Evolutionary conservation across 35 echinoderm and acorn worm species (phyloP).

Genomic region (Strongylocentrotus purpuratus): DNA sequence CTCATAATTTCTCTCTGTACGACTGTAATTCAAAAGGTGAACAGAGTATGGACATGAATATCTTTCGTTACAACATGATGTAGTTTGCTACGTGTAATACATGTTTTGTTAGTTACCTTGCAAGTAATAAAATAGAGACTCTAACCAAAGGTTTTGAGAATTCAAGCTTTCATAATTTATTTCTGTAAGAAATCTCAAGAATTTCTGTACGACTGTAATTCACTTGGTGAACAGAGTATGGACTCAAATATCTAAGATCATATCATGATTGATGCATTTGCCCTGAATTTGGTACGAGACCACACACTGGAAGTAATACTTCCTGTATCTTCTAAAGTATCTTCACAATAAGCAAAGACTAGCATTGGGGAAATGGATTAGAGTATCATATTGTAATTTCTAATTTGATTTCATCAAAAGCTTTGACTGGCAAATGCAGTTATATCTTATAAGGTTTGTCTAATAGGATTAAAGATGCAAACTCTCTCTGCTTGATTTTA

Average conservation of each 20-base stretch:
- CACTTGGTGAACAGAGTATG: not conserved
- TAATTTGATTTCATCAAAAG: not conserved
- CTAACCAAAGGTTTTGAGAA: not conserved
- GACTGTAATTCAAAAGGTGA: not conserved
- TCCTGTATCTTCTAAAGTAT: not conserved
- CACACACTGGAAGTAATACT: not conserved
- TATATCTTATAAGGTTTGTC: not conserved
- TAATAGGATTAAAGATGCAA: not conserved
- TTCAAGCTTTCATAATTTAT: no score
- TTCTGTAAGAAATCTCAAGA: no score
- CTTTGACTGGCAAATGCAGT: not conserved
- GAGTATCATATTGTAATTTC: not conserved
- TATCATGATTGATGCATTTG: not conserved
- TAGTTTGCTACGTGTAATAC: not conserved
- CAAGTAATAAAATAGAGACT: not conserved
- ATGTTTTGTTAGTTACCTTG: constrained; percentile 4
- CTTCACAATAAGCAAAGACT: not conserved
- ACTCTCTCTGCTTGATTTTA: not conserved
- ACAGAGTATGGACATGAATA: not conserved
- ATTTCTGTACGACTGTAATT: not conserved
- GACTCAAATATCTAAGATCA: not conserved
- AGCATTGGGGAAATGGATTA: not conserved
- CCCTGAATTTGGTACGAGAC: not conserved
- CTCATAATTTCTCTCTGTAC: no score
- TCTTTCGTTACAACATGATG: not conserved